Conservation (phyloP, 35 echinoderm and acorn worm species). For the Amphiura filiformis region DNA sequence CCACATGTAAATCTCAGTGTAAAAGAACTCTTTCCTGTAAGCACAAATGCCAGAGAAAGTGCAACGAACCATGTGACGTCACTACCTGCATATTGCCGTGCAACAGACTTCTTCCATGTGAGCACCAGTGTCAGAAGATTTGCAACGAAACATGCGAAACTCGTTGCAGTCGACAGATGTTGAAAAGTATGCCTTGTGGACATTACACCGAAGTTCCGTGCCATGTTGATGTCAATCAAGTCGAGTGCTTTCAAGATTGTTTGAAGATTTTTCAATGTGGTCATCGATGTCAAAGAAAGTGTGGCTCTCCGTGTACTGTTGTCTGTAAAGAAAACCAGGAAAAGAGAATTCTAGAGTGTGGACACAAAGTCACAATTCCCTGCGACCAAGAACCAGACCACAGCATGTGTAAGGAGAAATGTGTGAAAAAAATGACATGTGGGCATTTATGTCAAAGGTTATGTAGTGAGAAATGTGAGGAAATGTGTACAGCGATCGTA, state of each 20-base stretch:
- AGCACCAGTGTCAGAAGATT: constrained; percentile 10
- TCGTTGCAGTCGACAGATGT: neutral
- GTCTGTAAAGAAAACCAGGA: neutral
- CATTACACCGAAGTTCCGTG: neutral
- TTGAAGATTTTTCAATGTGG: constrained; percentile 9
- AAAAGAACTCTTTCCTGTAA: neutral
- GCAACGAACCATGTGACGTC: neutral
- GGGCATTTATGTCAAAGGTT: neutral
- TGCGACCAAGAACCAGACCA: neutral
- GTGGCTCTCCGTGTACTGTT: neutral
- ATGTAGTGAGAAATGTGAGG: neutral
- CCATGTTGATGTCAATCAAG: neutral
- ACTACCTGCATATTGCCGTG: neutral
- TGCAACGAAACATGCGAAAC: neutral
- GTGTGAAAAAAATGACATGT: neutral
- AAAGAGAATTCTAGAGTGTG: neutral
- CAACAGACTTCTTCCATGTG: neutral
- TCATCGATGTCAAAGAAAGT: neutral
- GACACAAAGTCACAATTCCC: neutral
- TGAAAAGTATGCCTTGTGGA: constrained; percentile 2
- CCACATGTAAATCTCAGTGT: neutral
- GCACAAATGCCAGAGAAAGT: neutral
- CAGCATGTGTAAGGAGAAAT: neutral
- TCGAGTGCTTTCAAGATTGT: neutral
- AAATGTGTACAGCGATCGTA: neutral